A percentile compares a stretch with the other conserved stretches of the same genome.
phyloP scores from a whole-genome alignment of 2,113 vertebrate genomes.

The Carettochelys insculpta region DNA sequence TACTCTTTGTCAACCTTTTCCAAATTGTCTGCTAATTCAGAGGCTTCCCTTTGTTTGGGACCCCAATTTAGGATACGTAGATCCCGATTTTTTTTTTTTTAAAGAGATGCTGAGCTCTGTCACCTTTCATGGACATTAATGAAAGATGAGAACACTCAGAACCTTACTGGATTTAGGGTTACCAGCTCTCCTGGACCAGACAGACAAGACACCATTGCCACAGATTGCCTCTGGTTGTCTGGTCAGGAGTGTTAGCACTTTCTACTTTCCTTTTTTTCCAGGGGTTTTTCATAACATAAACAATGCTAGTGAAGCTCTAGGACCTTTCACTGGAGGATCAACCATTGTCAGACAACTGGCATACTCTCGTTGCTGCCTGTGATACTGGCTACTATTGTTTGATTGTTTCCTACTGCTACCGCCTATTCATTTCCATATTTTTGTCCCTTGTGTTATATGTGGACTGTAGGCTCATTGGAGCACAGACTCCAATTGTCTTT shows the following conservation, averaged over 20 bases:
- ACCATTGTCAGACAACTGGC: fast-evolving
- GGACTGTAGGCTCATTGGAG: neutral
- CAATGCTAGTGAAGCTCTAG: neutral
- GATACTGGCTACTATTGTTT: fast-evolving
- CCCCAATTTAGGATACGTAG: neutral
- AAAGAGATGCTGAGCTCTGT: neutral
- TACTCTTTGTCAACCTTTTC: conserved; percentile 54
- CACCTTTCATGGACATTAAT: neutral
- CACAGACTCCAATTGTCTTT: neutral
- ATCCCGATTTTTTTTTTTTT: neutral
- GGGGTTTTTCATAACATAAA: fast-evolving
- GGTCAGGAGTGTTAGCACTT: neutral
- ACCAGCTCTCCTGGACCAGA: too few species aligned
- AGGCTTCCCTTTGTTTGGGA: neutral
- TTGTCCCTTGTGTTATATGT: too few species aligned
- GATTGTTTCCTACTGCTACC: neutral
- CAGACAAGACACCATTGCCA: too few species aligned
- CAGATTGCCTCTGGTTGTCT: too few species aligned
- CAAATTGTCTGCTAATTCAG: neutral
- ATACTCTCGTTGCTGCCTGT: neutral
- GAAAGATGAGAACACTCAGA: neutral
- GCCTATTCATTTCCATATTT: too few species aligned
- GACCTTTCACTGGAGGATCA: fast-evolving
- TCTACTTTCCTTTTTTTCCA: neutral
- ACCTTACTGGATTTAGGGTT: neutral